Evolutionary conservation across 1,140 invertebrate species (phyloP), one percentile per base, ranked within the genome.

Genomic region (Teleogryllus occipitalis): DNA sequence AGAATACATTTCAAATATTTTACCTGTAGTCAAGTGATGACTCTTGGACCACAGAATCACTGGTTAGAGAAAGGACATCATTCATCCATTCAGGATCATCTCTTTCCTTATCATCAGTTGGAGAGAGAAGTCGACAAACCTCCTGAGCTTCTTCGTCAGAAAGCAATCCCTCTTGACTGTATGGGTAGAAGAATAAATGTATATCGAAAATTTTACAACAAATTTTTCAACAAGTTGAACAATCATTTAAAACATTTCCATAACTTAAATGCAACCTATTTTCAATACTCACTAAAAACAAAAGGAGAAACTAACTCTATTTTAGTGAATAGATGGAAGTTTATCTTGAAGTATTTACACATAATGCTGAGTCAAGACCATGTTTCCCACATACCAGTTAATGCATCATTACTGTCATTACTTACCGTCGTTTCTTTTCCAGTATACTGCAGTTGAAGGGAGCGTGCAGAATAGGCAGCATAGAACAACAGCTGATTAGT

Each of bases 71-170:
- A 65, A 89, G 85, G 18, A 88, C 88, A 83, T 90, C 89, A 75
- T 88, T 87, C 74, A 90, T 83, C 88, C 89, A 90, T 83, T 90
- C 88, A 75, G 88, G 87, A n/a, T 87, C 86, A 74, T 87, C 86
- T 78, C 87, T 86, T 74, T 82, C 82, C 77, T 81, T 81, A 8
- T 80, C 79, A 75, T 83, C 83, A 80, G 86, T 86, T 76, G 92
- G 91, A 80, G 93, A 92, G 81, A 95, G 83, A 84, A 95, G 89
- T 84, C 92, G 90, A 81, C 92, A 91, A 81, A 95, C 93, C 89
- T 95, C 93, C 85, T 94, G 93, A 78, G 94, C 93, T 87, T 95
- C 94, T 87, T 96, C 94, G 84, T 96, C 94, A 74, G 93, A 94
- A 83, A 95, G 87, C 83, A 95, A 86, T 83, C 90, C 89, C 85